Base-by-base conservation (phyloP, 2,888 invertebrate species). In the Coelopa pilipes region DNA sequence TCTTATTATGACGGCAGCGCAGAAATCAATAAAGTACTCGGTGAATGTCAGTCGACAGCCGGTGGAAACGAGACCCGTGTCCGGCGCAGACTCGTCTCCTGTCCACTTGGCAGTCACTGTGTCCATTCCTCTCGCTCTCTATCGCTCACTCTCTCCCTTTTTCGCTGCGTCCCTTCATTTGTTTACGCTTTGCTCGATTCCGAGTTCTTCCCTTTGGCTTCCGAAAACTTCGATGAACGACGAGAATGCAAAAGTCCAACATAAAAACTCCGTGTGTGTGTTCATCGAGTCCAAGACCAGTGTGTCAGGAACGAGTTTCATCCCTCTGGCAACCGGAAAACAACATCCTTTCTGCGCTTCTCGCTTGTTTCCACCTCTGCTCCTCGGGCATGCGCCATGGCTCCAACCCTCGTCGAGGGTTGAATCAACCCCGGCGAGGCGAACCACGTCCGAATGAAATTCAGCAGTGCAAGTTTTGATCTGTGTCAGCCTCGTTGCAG, bases 401-500 rank as follows among this genome's bases (percentile, higher is more conserved):
- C 13, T 17, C 13, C 63, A 45, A 63, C 70, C 55, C 65, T 57
- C 15, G 7, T 46, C 65, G 53, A 55, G 71, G 71, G 71, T 46
- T 71, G 71, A 65, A 53, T 45, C 19, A 19, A 13, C 49, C 15
- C 13, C 0, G 24, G 13, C 17, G 12, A 17, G 53, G 21, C 21
- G 15, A 10, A n/a, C 34, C 34, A 67, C 19, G 13, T 11, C 47
- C 69, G 10, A 55, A 12, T 69, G 34, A n/a, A 46, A 45, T 55
- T 68, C 55, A n/a, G 55, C 68, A 68, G 59, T 69, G 47, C 59
- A 69, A 53, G 21, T 70, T 47, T 70, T 49, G 34, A 34, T 34
- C 34, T 34, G 34, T 34, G 34, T 0, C 17, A 17, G 59, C 21
- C 21, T 17, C 60, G 50, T 49, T 21, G 46, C 19, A 68, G 12